A percentile compares a stretch with the other conserved stretches of the same genome.
Evolutionary conservation across 2,113 vertebrate species (phyloP).

Genomic region (Corynorhinus townsendii): DNA sequence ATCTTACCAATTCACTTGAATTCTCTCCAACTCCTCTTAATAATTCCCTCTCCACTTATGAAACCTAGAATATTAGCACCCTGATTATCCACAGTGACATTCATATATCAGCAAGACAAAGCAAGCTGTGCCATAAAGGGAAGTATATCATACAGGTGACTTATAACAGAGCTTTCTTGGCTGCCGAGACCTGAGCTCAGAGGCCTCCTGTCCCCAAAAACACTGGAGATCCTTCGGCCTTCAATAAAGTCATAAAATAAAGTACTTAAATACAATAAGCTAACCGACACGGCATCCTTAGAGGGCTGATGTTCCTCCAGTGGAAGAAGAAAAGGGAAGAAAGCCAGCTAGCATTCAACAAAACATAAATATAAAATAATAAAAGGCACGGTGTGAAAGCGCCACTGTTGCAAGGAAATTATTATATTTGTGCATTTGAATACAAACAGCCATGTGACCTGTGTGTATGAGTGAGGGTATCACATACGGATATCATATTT

Average conservation of each 20-base stretch:
- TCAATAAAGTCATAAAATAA: conserved; percentile 9
- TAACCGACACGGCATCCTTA: neutral
- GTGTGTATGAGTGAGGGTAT: neutral
- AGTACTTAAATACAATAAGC: neutral
- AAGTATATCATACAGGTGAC: neutral
- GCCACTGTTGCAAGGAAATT: neutral
- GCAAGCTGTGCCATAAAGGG: neutral
- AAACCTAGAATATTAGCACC: neutral
- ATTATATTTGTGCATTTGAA: neutral
- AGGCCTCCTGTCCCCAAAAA: neutral
- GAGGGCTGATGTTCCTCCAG: neutral
- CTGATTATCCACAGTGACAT: neutral
- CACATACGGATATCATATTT: neutral
- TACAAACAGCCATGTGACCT: neutral
- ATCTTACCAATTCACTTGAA: conserved; percentile 25
- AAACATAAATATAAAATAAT: conserved; percentile 19
- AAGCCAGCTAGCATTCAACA: neutral
- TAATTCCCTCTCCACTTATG: conserved; percentile 31
- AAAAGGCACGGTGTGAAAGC: neutral
- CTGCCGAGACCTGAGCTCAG: neutral
- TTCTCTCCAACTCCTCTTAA: neutral
- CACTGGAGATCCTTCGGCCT: neutral
- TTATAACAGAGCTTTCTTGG: neutral
- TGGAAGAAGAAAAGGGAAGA: neutral
- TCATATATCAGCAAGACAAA: conserved; percentile 35